Percentiles rank a stretch among this genome's conserved stretches.
These are phyloP conservation scores for Plemyria rubiginata DNA, from an alignment of 2,888 invertebrate species.

Conservation along the genomic window DNA sequence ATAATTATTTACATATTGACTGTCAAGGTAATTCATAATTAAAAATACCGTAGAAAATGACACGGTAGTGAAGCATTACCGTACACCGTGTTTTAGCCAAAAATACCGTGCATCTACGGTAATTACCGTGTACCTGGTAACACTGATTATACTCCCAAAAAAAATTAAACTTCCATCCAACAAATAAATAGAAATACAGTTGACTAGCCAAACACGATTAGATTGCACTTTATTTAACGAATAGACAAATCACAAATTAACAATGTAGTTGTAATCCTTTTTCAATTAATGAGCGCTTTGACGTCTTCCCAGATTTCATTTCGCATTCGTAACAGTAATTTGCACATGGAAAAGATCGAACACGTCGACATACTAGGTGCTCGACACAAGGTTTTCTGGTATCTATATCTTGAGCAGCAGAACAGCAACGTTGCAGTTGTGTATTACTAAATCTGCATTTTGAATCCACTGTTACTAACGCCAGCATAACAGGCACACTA, in stretches of 20 bases:
- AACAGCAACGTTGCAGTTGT: slow-evolving; percentile 19
- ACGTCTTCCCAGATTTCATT: slow-evolving; percentile 34
- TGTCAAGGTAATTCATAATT: too few species aligned
- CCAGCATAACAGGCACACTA: slow-evolving; percentile 17
- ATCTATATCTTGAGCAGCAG: slow-evolving; percentile 25
- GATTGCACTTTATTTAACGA: slow-evolving; percentile 1
- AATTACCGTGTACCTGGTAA: too few species aligned
- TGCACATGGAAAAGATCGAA: slow-evolving; percentile 49
- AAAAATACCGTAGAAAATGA: too few species aligned
- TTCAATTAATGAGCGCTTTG: slow-evolving; percentile 16
- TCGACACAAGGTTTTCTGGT: slow-evolving; percentile 37
- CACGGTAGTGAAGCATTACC: too few species aligned
- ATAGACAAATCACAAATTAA: slow-evolving; percentile 2
- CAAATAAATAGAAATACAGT: slow-evolving; percentile 1
- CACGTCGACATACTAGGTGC: slow-evolving; percentile 34
- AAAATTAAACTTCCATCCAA: too few species aligned
- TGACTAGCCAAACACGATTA: not conserved
- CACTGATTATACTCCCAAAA: slow-evolving; percentile 6
- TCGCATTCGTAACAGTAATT: slow-evolving; percentile 52
- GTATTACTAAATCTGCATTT: slow-evolving; percentile 12
- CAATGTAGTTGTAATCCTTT: slow-evolving; percentile 7
- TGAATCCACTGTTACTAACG: slow-evolving; percentile 17
- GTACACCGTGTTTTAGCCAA: too few species aligned
- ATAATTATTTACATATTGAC: too few species aligned
- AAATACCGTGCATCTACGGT: too few species aligned